Conservation (phyloP, 1,140 invertebrate species). For the Drosophila kikkawai region DNA sequence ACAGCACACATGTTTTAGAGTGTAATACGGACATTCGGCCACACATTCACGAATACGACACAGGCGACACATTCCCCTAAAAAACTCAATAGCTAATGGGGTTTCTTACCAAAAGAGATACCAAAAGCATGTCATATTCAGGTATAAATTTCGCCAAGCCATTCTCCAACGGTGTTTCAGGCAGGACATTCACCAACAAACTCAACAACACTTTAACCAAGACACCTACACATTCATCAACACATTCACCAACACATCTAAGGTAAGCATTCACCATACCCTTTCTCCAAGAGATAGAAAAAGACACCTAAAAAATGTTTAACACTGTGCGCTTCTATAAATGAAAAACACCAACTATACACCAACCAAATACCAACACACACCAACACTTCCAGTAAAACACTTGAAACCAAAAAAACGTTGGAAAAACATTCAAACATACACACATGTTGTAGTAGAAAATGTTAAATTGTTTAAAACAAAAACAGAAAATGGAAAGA, state of each 20-base stretch:
- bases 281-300: neutral
- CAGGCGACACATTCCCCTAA: constrained; percentile 1
- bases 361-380: neutral
- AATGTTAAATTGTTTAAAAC: constrained; percentile 69
- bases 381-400: neutral
- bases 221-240: neutral
- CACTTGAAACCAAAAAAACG: neutral
- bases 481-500: constrained; percentile 18
- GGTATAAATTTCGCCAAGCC: neutral
- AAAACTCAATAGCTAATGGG: neutral
- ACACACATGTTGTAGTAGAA: constrained; percentile 56
- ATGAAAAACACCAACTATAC: neutral
- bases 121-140: neutral
- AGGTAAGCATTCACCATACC: neutral
- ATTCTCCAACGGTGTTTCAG: neutral
- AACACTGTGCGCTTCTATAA: no score
- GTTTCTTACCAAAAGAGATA: no score
- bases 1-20: constrained; percentile 20
- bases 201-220: no score
- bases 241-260: neutral
- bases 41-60: constrained; percentile 9
- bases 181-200: neutral
- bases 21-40: constrained; percentile 15
- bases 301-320: neutral
- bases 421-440: constrained; percentile 3